Percentiles rank a stretch among this genome's conserved stretches.
phyloP scores from a whole-genome alignment of 2,113 vertebrate species.

The Paraplagusia blochii region DNA sequence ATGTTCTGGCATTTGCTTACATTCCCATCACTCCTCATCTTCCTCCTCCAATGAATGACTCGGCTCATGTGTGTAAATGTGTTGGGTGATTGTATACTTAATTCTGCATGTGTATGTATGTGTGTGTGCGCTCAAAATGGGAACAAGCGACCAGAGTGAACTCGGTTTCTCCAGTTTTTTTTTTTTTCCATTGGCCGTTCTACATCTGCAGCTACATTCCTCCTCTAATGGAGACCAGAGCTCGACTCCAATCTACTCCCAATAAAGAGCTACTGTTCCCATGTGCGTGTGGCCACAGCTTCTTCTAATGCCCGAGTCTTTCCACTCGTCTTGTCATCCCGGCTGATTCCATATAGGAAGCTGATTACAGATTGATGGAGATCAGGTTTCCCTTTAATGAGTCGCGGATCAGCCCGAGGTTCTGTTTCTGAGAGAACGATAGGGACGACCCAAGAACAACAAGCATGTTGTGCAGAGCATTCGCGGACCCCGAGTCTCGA shows the following conservation, averaged over 20 bases:
- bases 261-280: slow-evolving; percentile 73
- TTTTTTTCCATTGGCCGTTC: slow-evolving; percentile 51
- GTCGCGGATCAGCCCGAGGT: slow-evolving; percentile 32
- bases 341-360: slow-evolving; percentile 59
- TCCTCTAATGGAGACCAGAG: slow-evolving; percentile 69
- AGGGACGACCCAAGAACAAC: slow-evolving; percentile 36
- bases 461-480: slow-evolving; percentile 31
- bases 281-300: slow-evolving; percentile 49
- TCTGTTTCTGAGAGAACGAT: slow-evolving; percentile 48
- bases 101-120: slow-evolving; percentile 12
- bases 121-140: slow-evolving; percentile 22
- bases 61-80: slow-evolving; percentile 45
- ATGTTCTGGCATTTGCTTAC: slow-evolving; percentile 57
- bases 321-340: slow-evolving; percentile 59
- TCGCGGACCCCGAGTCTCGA: slow-evolving; percentile 1
- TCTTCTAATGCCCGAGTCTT: slow-evolving; percentile 54
- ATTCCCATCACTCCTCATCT: slow-evolving; percentile 61
- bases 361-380: slow-evolving; percentile 70
- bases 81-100: slow-evolving; percentile 48
- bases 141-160: slow-evolving; percentile 32
- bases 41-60: slow-evolving; percentile 31
- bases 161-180: slow-evolving; percentile 61
- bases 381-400: slow-evolving; percentile 48
- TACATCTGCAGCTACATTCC: slow-evolving; percentile 71
- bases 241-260: slow-evolving; percentile 31